Evolutionary conservation across 53 echinoderm and acorn worm genomes (phyloP), one percentile per base, ranked within the genome.

Genomic region (Pentamera pediparva): DNA sequence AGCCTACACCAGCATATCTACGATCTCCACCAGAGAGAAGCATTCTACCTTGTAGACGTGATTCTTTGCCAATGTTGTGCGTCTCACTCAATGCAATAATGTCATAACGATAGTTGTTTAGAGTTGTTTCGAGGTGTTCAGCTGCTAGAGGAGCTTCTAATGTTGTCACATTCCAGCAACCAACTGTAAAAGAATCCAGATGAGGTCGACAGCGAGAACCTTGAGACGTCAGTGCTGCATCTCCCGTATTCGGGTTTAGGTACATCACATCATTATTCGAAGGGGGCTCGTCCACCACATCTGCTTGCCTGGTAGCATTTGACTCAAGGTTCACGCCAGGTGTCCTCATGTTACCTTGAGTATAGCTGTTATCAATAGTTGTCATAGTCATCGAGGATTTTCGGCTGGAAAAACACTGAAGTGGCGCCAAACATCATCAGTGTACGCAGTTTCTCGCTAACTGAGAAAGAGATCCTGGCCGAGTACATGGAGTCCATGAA

Each of bases 261-360:
- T 51, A 9, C 10, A 51, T 9, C 51, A 51, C 51, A 9, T 51
- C 51, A 51, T 51, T 51, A 51, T 51, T 51, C 51, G 11, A 51
- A 51, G 51, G 51, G 51, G 51, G 51, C 51, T 51, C 51, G 10
- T 51, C 51, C 10, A 51, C n/a, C 51, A 5, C 51, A 51, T 51
- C 51, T 51, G 51, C 51, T 51, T 51, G 51, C 51, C 51, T 51
- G 51, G 51, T 51, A 51, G 51, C 51, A 51, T 51, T 51, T 51
- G 4, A 51, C 51, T 51, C 51, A 51, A 51, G 51, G 4, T 5
- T 3, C 51, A 51, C 10, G 51, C 51, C 51, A 51, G 51, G 51
- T n/a, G 51, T 3, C 51, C 51, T 9, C 51, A 51, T 51, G 51
- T 3, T 51, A 9, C 51, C 4, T 51, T 51, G 51, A 51, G 51